A percentile compares a stretch with the other conserved stretches of the same genome.
These are phyloP conservation scores for Caenorhabditis becei DNA, from an alignment of 2,888 invertebrate genomes.

Conservation along the genomic window DNA sequence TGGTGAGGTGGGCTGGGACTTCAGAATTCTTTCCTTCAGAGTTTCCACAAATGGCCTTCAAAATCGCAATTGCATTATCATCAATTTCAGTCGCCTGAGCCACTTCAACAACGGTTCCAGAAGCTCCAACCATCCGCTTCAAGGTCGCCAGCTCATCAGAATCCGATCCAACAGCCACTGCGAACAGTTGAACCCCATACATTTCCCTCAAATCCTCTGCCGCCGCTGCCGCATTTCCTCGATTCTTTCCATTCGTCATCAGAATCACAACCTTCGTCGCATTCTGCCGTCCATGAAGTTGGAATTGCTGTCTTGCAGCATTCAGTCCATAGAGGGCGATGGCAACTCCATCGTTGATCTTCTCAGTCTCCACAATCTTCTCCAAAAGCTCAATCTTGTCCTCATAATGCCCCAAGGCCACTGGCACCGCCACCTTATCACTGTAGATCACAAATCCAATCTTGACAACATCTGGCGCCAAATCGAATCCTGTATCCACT, in stretches of 20 bases:
- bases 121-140: conserved; percentile 72
- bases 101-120: conserved; percentile 65
- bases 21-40: conserved; percentile 55
- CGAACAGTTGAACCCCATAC: conserved; percentile 77
- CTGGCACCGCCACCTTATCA: conserved; percentile 80
- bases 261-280: conserved; percentile 77
- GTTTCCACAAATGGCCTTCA: conserved; percentile 66
- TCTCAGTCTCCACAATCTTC: conserved; percentile 77
- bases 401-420: conserved; percentile 81
- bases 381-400: conserved; percentile 79
- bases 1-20: conserved; percentile 54
- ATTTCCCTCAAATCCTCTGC: conserved; percentile 78
- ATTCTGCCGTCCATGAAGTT: conserved; percentile 77
- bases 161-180: conserved; percentile 75
- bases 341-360: conserved; percentile 74
- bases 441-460: conserved; percentile 80
- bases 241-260: conserved; percentile 79
- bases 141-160: conserved; percentile 73
- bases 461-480: conserved; percentile 79
- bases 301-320: conserved; percentile 80
- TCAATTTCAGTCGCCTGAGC: conserved; percentile 62
- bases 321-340: conserved; percentile 80
- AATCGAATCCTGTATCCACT: conserved; percentile 79
- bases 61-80: conserved; percentile 58
- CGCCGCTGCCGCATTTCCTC: conserved; percentile 79